Evolutionary conservation across 2,797 vertebrate genomes (phyloP), one percentile per base, ranked within the genome.

Genomic region (Anguilla pacifica): DNA sequence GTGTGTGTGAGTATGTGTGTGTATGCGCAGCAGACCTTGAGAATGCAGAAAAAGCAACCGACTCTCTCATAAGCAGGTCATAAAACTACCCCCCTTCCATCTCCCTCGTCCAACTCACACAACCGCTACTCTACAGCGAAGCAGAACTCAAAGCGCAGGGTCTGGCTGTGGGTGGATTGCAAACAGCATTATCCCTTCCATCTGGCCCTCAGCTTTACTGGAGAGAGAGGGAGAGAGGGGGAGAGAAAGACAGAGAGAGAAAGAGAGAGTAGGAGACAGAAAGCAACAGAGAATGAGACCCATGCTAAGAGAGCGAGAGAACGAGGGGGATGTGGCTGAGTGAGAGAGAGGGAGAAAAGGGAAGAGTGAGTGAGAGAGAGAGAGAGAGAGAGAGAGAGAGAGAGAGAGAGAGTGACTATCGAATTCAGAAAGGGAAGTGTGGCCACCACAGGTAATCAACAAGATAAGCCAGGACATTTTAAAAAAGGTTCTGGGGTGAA

Each of bases 51-150:
- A 84, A 85, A 61, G 13, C 57, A 61, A 9, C 19, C 57, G 1
- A 61, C 13, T 85, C 55, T 51, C 53, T 90, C 79, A 87, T 67
- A 88, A 70, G 53, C 57, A 81, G 25, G 87, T 61, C 77, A 25
- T 59, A 83, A 35, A 59, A 15, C 15, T 64, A 22, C 22, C 59
- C 11, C 17, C 59, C 4, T 67, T 49, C 22, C 35, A 72, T 51
- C 51, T 53, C 67, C 59, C 43, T 85, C 61, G 13, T 72, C 19
- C 70, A 35, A 1, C 15, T 3, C 13, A 43, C 35, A 55, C 70
- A 67, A 77, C 85, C 31, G 15, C 6, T 64, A 51, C 43, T 55
- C 51, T 19, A 9, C 46, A 55, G 46, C 77, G 70, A 55, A 28
- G 11, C n/a, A 79, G 35, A 49, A 22, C 55, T 86, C 28, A 15